Evolutionary conservation across 2,888 invertebrate species (phyloP).

Genomic region (Drosophila koepferae): DNA sequence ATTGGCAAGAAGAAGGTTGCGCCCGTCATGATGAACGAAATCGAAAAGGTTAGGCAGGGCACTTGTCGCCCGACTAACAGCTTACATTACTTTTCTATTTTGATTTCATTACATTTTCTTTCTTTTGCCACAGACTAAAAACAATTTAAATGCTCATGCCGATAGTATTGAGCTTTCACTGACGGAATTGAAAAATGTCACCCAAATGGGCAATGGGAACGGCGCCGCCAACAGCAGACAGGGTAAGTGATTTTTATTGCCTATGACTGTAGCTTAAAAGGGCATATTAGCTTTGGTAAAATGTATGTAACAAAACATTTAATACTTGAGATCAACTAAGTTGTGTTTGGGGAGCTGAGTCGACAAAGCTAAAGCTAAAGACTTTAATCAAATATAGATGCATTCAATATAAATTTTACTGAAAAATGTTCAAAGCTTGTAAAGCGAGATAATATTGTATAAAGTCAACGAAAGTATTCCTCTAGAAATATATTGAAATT

Average conservation of each 20-base stretch:
- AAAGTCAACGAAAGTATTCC: not conserved
- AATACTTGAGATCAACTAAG: not conserved
- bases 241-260: slow-evolving; percentile 71
- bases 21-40: slow-evolving; percentile 83
- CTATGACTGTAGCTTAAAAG: too few relatives aligned
- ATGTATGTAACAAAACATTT: not conserved
- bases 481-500: too few relatives aligned
- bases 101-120: not conserved
- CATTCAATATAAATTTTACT: not conserved
- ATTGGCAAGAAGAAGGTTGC: slow-evolving; percentile 84
- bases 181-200: slow-evolving; percentile 77
- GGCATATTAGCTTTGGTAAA: not conserved
- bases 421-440: not conserved
- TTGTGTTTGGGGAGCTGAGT: not conserved
- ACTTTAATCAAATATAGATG: not conserved
- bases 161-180: slow-evolving; percentile 83
- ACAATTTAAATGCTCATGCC: slow-evolving; percentile 83
- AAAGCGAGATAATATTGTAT: not conserved
- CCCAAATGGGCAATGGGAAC: slow-evolving; percentile 58
- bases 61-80: slow-evolving; percentile 18
- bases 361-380: too few relatives aligned
- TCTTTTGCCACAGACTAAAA: slow-evolving; percentile 80
- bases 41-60: slow-evolving; percentile 79
- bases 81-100: slow-evolving; percentile 3
- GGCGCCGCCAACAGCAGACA: slow-evolving; percentile 45